These are phyloP conservation scores for Geotrypetes seraphini DNA, from an alignment of 2,797 vertebrate species.

Conservation along the genomic window DNA sequence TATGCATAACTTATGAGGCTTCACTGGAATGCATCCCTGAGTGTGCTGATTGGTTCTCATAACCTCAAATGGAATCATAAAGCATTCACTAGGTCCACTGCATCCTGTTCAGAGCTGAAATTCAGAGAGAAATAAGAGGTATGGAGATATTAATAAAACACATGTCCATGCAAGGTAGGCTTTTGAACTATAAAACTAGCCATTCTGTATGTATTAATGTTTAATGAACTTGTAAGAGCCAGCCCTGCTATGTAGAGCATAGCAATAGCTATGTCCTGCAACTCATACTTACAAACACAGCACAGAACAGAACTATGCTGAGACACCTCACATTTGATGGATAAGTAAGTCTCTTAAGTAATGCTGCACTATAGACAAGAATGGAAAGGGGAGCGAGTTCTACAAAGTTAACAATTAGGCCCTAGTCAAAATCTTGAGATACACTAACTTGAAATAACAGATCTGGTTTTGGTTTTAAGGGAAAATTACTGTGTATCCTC, in stretches of 20 bases:
- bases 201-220: conserved; percentile 66
- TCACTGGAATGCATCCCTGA: conserved; percentile 46
- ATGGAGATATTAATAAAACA: conserved; percentile 62
- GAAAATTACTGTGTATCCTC: not conserved
- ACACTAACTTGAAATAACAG: not conserved
- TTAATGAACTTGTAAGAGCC: conserved; percentile 69
- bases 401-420: conserved; percentile 7
- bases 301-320: conserved; percentile 28
- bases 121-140: conserved; percentile 33
- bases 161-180: conserved; percentile 52
- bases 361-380: not conserved
- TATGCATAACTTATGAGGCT: conserved; percentile 49
- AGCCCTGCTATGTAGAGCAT: conserved; percentile 38
- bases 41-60: conserved; percentile 34
- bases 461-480: conserved; percentile 7
- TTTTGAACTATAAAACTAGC: conserved; percentile 52
- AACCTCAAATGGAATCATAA: conserved; percentile 42
- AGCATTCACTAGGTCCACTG: conserved; percentile 37
- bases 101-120: conserved; percentile 32
- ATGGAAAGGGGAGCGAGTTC: not conserved
- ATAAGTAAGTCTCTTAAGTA: conserved; percentile 16
- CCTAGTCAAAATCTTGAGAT: not conserved
- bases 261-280: conserved; percentile 40
- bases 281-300: conserved; percentile 46
- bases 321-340: conserved; percentile 24